phyloP scores from a whole-genome alignment of 2,888 invertebrate species.

The Drosophila greeni region DNA sequence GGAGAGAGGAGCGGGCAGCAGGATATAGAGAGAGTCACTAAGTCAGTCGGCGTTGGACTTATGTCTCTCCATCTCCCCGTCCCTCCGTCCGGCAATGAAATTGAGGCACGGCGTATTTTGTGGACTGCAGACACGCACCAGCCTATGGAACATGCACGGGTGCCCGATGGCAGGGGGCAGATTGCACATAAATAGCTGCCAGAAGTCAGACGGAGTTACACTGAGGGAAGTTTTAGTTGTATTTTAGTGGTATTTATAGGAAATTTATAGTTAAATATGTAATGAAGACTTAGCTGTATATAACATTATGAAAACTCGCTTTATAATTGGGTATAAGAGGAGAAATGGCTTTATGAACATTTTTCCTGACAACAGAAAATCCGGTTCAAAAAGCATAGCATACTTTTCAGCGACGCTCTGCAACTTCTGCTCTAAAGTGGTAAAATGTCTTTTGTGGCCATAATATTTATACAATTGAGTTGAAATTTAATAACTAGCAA shows the following conservation, averaged over 20 bases:
- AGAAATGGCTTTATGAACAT: too few species aligned
- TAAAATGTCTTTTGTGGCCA: neutral
- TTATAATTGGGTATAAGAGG: too few species aligned
- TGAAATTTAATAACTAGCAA: neutral
- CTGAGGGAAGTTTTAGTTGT: neutral
- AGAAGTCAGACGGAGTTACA: constrained; percentile 23
- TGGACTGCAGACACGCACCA: constrained; percentile 64
- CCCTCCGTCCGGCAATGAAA: constrained; percentile 50
- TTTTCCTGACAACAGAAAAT: neutral
- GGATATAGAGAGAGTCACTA: constrained; percentile 49
- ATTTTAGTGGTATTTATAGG: neutral
- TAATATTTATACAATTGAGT: neutral
- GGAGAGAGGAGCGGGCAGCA: neutral
- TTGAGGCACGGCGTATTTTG: constrained; percentile 66
- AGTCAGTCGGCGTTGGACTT: constrained; percentile 46
- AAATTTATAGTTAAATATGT: neutral
- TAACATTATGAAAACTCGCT: neutral
- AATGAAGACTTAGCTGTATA: neutral
- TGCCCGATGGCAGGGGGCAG: constrained; percentile 27
- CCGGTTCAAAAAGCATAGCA: neutral
- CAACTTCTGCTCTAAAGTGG: neutral
- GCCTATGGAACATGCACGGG: constrained; percentile 41
- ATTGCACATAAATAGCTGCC: constrained; percentile 47
- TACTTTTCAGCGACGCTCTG: neutral
- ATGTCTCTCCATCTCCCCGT: constrained; percentile 11